These are phyloP conservation scores for Perognathus longimembris DNA, from an alignment of 2,113 vertebrate genomes.

Conservation along the genomic window DNA sequence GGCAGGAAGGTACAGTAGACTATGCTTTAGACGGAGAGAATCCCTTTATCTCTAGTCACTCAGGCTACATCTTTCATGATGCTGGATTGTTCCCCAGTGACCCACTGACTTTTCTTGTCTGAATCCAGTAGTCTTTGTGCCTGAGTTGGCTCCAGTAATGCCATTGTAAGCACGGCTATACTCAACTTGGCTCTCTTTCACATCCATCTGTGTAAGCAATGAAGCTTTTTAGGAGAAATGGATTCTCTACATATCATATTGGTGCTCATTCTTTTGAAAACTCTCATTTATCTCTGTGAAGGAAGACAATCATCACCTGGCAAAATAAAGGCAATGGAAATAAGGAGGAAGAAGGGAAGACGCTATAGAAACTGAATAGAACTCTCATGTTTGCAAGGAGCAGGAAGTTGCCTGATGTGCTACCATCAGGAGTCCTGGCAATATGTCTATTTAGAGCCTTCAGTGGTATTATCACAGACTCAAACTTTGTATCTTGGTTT, in stretches of 20 bases:
- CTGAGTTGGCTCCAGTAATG: neutral
- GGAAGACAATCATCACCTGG: conserved; percentile 34
- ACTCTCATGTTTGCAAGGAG: neutral
- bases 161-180: neutral
- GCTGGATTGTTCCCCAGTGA: neutral
- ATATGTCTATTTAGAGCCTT: neutral
- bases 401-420: conserved; percentile 43
- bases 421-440: conserved; percentile 48
- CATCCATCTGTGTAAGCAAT: neutral
- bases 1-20: neutral
- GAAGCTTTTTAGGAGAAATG: conserved; percentile 37
- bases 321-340: neutral
- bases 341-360: conserved; percentile 4
- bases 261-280: neutral
- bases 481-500: conserved; percentile 19
- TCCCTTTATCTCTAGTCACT: neutral
- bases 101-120: neutral
- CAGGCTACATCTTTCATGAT: neutral
- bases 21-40: neutral
- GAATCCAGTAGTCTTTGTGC: neutral
- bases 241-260: neutral
- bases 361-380: neutral
- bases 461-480: neutral
- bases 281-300: conserved; percentile 17
- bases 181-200: neutral